Base-by-base conservation (phyloP, 2,113 vertebrate species). In the Daphoenositta chrysoptera region DNA sequence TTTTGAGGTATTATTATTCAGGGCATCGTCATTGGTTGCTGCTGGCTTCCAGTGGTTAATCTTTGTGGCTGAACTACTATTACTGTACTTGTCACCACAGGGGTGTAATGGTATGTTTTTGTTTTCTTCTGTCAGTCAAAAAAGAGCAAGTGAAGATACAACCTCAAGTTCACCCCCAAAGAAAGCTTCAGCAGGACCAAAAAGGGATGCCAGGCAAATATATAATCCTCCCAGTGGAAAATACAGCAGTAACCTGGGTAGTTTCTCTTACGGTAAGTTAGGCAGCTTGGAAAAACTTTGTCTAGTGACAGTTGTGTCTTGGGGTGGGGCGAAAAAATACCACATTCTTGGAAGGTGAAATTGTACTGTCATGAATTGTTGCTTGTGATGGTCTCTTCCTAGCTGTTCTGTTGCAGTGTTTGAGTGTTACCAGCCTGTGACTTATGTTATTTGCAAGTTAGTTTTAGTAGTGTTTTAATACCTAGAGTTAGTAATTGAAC, bases 211-310 rank as follows among this genome's bases (percentile, higher is more conserved):
- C 30, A 98, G 99, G 47, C 99, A 99, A 96, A 99, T 99, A 94
- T 99, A 99, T 96, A 99, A 99, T 75, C 99, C 99, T 53, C 99
- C 99, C 77, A 99, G 99, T 94, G 99, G 99, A 70, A 99, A 99
- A 96, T 99, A 99, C 97, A 99, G 99, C 89, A 99, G 98, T 94
- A 98, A 98, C 83, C 97, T 99, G 87, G 98, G 99, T 44, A 99
- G 99, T 91, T 99, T 99, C 96, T 98, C 98, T 83, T 99, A 99
- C 2, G 99, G 99, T 99, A 96, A 99, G 99, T 95, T 88, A 63
- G 48, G 85, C 91, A 94, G 87, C 94, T 94, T 96, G 86, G 77
- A 54, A 86, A 2, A 93, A 45, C 10, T 45, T 56, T 14, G 8
- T 44, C 28, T 39, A 33, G 20, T 76, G 42, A 51, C 18, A 70